phyloP scores from a whole-genome alignment of 2,113 vertebrate species.

The Malurus melanocephalus region DNA sequence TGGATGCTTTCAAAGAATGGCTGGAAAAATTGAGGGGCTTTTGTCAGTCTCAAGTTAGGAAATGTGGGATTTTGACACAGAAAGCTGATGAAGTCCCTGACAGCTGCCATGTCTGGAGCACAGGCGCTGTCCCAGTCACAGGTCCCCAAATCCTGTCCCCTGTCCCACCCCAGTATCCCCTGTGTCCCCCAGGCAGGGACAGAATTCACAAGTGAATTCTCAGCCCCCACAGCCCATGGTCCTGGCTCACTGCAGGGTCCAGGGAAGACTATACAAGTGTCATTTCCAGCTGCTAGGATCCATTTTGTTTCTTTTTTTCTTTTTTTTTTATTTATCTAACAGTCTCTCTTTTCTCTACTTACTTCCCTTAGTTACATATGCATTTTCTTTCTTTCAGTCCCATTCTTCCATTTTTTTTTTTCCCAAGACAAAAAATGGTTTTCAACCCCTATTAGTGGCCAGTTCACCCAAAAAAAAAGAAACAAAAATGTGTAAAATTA shows the following conservation, averaged over 20 bases:
- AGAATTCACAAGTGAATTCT: background rate
- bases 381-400: background rate
- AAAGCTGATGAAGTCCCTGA: background rate
- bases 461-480: background rate
- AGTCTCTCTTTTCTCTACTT: background rate
- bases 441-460: background rate
- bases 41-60: background rate
- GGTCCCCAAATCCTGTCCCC: background rate
- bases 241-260: background rate
- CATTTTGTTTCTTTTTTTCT: background rate
- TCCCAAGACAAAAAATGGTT: background rate
- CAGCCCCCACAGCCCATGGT: background rate
- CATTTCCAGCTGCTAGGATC: background rate
- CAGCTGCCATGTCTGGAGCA: background rate
- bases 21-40: rapidly evolving
- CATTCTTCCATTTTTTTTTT: background rate
- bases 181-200: background rate
- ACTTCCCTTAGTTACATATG: background rate
- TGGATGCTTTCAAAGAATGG: background rate
- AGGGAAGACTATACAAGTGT: background rate
- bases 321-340: background rate
- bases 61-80: background rate
- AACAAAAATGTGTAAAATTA: background rate
- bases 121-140: background rate
- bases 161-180: background rate